Conservation (phyloP, 92 coral and sea anemone genomes). For the Anthopleura xanthogrammica region DNA sequence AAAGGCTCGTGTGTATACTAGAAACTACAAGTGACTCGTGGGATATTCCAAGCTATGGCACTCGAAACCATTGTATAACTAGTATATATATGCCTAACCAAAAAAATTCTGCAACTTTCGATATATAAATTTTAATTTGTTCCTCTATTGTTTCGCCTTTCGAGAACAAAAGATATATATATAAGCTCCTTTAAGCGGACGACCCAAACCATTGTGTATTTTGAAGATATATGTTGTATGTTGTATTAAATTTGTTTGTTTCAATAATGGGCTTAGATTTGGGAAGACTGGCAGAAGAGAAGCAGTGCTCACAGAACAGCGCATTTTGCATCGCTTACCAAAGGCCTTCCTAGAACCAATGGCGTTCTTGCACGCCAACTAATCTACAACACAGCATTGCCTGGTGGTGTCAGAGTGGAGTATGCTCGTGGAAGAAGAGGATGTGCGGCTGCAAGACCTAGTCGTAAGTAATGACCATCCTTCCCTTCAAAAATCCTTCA, state of each 20-base stretch:
- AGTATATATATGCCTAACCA: no score
- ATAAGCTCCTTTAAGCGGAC: no score
- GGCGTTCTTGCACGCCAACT: constrained; percentile 43
- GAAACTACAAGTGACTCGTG: no score
- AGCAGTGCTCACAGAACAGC: constrained; percentile 33
- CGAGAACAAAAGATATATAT: no score
- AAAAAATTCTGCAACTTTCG: no score
- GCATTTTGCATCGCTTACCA: not conserved
- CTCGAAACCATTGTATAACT: no score
- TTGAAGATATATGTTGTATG: not conserved
- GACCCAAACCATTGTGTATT: no score
- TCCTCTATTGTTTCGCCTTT: no score
- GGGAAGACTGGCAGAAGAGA: constrained; percentile 65
- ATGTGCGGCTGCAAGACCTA: not conserved
- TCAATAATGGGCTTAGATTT: constrained; percentile 9
- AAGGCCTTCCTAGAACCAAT: constrained; percentile 20
- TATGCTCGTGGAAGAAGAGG: not conserved
- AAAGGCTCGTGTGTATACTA: no score
- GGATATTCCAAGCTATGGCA: no score
- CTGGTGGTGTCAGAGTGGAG: constrained; percentile 27
- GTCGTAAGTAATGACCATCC: not conserved
- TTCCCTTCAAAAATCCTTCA: no score
- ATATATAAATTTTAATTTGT: no score
- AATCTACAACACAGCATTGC: constrained; percentile 7
- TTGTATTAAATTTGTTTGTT: not conserved